phyloP scores from a whole-genome alignment of 2,113 vertebrate genomes.

The Brachypodius melanocephalos region DNA sequence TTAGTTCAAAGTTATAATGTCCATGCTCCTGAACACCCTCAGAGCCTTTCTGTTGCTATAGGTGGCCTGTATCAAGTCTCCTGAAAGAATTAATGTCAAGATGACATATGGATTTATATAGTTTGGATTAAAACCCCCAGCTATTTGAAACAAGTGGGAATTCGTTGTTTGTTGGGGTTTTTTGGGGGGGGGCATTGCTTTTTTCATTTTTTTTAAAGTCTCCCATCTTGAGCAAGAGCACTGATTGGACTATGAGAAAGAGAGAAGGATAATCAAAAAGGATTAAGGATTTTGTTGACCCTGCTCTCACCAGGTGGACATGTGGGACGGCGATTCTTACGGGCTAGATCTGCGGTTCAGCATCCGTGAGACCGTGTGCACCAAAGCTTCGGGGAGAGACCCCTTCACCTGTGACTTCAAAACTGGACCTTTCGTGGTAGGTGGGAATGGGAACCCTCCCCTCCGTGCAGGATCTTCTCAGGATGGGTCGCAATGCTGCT shows the following conservation, averaged over 20 bases:
- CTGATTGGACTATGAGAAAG: neutral
- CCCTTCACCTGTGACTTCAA: constrained; percentile 42
- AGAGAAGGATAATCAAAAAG: neutral
- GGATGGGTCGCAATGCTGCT: neutral
- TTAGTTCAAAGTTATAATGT: neutral
- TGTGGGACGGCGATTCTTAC: neutral
- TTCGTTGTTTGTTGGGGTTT: neutral
- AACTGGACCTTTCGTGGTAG: constrained; percentile 32
- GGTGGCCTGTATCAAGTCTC: neutral
- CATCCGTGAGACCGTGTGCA: constrained; percentile 59
- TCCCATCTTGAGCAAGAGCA: neutral
- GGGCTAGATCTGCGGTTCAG: constrained; percentile 57
- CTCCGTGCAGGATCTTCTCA: accelerated
- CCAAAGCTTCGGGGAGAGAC: constrained; percentile 16
- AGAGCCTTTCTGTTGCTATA: neutral
- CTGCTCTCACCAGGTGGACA: constrained; percentile 27
- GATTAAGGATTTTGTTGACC: neutral
- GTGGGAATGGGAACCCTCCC: neutral
- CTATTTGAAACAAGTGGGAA: neutral
- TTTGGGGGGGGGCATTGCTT: neutral
- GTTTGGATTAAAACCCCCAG: neutral
- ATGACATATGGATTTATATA: neutral
- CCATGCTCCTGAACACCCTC: neutral
- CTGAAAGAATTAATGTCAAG: neutral
- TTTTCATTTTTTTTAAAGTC: neutral